Percentiles rank a stretch among this genome's conserved stretches.
These are phyloP conservation scores for Fregata magnificens DNA, from an alignment of 2,113 vertebrate genomes.

Conservation along the genomic window DNA sequence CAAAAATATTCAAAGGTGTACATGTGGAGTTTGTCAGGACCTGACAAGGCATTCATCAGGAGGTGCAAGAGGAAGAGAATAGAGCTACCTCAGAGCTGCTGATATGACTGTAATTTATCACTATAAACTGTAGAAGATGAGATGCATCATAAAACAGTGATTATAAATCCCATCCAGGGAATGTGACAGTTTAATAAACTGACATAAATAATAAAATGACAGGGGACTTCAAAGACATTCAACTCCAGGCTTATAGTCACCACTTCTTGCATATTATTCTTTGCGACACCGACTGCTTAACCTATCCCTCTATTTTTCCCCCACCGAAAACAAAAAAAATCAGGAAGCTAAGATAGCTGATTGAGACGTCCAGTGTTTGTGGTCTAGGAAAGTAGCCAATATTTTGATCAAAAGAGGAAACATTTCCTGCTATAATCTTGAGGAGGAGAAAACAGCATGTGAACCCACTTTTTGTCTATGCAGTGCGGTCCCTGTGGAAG, in stretches of 20 bases:
- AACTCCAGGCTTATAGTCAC: neutral
- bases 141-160: neutral
- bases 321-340: neutral
- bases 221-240: neutral
- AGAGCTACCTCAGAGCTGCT: neutral
- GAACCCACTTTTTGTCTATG: neutral
- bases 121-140: neutral
- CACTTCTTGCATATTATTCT: neutral
- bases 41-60: constrained; percentile 20
- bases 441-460: neutral
- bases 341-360: neutral
- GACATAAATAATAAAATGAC: no score
- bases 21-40: neutral
- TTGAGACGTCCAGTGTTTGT: neutral
- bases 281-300: neutral
- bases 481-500: neutral
- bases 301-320: neutral
- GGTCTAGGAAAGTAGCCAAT: neutral
- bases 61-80: neutral
- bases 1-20: constrained; percentile 22
- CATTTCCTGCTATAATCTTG: neutral
- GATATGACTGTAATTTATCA: constrained; percentile 24
- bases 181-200: constrained; percentile 38
- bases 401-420: neutral
- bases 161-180: constrained; percentile 3